Conservation (phyloP, 2,888 invertebrate species). For the Melanotus villosus region DNA sequence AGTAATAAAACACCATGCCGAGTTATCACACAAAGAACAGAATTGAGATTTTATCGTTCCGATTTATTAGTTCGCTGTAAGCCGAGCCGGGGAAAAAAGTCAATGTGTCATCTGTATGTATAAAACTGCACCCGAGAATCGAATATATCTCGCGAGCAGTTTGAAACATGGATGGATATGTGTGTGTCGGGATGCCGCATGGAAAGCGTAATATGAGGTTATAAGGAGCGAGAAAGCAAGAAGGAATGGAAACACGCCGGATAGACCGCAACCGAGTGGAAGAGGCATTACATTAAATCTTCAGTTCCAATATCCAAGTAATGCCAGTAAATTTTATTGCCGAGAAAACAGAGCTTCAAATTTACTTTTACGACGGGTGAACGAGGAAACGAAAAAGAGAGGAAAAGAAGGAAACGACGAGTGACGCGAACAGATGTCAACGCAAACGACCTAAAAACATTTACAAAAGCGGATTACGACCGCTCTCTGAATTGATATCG, state of each 20-base stretch:
- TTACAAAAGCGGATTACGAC: conserved; percentile 42
- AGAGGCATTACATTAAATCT: conserved; percentile 52
- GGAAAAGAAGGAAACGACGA: conserved; percentile 38
- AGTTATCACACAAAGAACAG: conserved; percentile 43
- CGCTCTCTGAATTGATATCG: conserved; percentile 42
- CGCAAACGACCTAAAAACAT: conserved; percentile 44
- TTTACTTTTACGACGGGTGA: conserved; percentile 64
- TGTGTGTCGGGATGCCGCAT: conserved; percentile 27
- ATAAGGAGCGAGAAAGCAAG: too few species aligned
- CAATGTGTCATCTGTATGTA: conserved; percentile 44
- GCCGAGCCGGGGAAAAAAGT: conserved; percentile 31
- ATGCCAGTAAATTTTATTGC: conserved; percentile 68
- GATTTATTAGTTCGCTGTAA: conserved; percentile 40
- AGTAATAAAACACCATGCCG: conserved; percentile 35
- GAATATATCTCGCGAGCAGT: conserved; percentile 25
- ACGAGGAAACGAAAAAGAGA: conserved; percentile 50
- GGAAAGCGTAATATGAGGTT: conserved; percentile 23
- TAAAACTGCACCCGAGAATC: conserved; percentile 29
- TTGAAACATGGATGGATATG: too few species aligned
- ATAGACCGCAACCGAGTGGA: conserved; percentile 42
- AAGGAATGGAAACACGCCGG: conserved; percentile 32
- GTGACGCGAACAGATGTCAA: conserved; percentile 43
- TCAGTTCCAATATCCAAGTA: conserved; percentile 65
- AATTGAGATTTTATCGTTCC: conserved; percentile 44
- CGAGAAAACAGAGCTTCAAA: conserved; percentile 65